Evolutionary conservation across 1,140 invertebrate species (phyloP).

Genomic region (Drosophila bifasciata): DNA sequence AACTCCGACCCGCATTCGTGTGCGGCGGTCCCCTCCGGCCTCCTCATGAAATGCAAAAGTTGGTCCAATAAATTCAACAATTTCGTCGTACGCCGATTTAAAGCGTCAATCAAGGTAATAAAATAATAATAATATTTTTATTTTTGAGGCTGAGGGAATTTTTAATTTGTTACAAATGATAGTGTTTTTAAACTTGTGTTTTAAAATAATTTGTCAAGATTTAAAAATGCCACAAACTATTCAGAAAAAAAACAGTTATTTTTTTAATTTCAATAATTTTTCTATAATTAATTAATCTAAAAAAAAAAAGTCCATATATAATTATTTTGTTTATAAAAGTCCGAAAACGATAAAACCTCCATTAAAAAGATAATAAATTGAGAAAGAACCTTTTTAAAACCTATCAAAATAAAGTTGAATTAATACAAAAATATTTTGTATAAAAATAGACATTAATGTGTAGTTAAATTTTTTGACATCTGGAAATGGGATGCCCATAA

Average conservation of each 20-base stretch:
- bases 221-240: too few relatives aligned
- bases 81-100: constrained; percentile 79
- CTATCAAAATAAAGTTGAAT: neutral
- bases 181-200: neutral
- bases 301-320: neutral
- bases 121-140: too few relatives aligned
- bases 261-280: neutral
- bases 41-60: constrained; percentile 84
- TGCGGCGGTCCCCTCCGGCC: constrained; percentile 55
- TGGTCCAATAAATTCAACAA: constrained; percentile 84
- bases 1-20: constrained; percentile 26
- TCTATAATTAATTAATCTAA: neutral
- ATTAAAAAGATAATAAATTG: constrained; percentile 1
- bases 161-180: neutral
- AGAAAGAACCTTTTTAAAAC: constrained; percentile 6
- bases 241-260: neutral
- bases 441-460: constrained; percentile 12
- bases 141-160: too few relatives aligned
- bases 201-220: too few relatives aligned
- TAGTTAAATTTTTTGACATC: constrained; percentile 6
- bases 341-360: constrained; percentile 9
- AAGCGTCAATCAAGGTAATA: constrained; percentile 78
- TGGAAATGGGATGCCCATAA: neutral
- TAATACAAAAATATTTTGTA: neutral
- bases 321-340: neutral